These are phyloP conservation scores for Palythoa heliodiscus DNA, from an alignment of 92 coral and sea anemone species.

Conservation along the genomic window DNA sequence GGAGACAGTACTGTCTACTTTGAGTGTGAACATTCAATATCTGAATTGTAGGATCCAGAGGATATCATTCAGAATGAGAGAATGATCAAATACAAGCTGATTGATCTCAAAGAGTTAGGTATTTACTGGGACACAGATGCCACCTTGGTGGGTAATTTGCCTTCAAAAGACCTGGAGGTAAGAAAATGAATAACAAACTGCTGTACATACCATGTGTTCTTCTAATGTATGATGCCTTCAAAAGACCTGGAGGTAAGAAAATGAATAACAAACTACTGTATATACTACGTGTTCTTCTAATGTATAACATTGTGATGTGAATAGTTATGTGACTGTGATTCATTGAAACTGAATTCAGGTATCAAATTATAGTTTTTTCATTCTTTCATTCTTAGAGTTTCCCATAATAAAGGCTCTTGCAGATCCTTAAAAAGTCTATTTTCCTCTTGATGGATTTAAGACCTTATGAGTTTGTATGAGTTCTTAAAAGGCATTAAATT, in stretches of 20 bases:
- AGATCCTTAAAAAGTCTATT: no score
- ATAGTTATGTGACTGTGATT: neutral
- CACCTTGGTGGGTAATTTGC: constrained; percentile 89
- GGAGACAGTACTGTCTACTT: neutral
- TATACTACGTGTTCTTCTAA: no score
- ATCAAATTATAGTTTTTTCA: no score
- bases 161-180: constrained; percentile 91
- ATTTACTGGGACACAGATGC: constrained; percentile 96
- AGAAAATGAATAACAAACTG: neutral
- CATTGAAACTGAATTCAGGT: no score
- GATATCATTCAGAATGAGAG: constrained; percentile 88
- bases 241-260: constrained; percentile 80
- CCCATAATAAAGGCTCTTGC: no score
- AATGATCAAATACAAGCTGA: constrained; percentile 81
- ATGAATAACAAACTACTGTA: no score
- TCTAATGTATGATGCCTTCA: constrained; percentile 59
- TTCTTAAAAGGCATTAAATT: no score
- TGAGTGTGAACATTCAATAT: neutral
- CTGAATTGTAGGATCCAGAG: constrained; percentile 62
- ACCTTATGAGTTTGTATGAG: no score
- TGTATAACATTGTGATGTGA: neutral
- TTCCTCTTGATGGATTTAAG: no score
- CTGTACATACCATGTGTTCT: no score
- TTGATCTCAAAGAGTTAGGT: constrained; percentile 91
- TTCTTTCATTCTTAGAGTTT: no score